Base-by-base conservation (phyloP, 2,797 vertebrate species). In the Alosa sapidissima region DNA sequence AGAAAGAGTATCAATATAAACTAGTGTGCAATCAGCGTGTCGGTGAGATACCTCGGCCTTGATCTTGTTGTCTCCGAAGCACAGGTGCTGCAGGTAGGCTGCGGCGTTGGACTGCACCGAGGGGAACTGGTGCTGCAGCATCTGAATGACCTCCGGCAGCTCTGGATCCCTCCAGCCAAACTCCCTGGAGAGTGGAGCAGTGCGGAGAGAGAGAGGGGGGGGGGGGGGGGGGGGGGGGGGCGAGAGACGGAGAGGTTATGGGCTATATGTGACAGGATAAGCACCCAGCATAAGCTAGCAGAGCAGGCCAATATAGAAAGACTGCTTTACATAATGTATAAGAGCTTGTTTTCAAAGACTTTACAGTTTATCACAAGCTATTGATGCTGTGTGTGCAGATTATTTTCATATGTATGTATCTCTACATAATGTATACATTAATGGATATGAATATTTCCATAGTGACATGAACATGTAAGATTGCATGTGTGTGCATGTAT, bases 101-200 rank as follows among this genome's bases (percentile, higher is more conserved):
- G 98, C 98, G 82, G 98, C 98, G 2, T 99, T 99, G 10, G 98
- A 99, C 93, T 99, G 98, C 88, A 99, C 98, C 0, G 98, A 99
- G 58, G 98, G 98, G 90, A 99, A 99, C 45, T 99, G 98, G 91
- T 99, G 98, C 85, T 99, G 98, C 88, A 99, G 93, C 98, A 99
- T 99, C 94, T 99, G 98, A 92, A 99, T 99, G 90, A 99, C 98
- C 92, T 99, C 98, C 19, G 98, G 98, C 92, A 99, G 96, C 91
- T 99, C 98, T 0, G 98, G 98, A 94, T 99, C 98, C 94, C 98
- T 96, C 98, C 98, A 99, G 91, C 98, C 98, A 89, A 99, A 99
- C 92, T 99, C 98, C 95, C 98, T 99, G 92, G 92, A 89, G 60
- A 86, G 55, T 82, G 6, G 54, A 81, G 83, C 82, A 68, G 33